Conservation (phyloP, 2,797 vertebrate genomes). For the Sebastes miniatus region DNA sequence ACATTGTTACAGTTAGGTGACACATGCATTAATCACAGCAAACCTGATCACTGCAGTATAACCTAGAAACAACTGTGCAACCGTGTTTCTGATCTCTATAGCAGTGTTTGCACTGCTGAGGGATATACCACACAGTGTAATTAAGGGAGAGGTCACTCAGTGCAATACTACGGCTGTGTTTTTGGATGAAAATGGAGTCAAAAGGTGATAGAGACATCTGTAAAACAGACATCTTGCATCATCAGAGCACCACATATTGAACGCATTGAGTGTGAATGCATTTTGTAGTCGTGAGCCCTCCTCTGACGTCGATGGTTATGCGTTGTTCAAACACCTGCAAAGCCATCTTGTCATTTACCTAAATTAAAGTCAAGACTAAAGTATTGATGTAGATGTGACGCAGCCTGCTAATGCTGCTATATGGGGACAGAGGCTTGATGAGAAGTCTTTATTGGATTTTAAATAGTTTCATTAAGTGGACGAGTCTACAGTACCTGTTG, state of each 20-base stretch:
- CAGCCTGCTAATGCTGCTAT: not conserved
- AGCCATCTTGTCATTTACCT: slow-evolving; percentile 21
- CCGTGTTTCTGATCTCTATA: not conserved
- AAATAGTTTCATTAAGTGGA: slow-evolving; percentile 58
- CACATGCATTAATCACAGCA: not conserved
- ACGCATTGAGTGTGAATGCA: not conserved
- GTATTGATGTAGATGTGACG: slow-evolving; percentile 8
- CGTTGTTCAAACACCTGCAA: slow-evolving; percentile 3
- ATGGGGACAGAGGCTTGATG: slow-evolving; percentile 8
- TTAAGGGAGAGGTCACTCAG: not conserved
- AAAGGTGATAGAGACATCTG: not conserved
- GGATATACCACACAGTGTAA: not conserved
- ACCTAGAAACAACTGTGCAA: not conserved
- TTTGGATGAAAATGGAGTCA: not conserved
- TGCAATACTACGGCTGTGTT: not conserved
- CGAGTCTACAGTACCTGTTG: slow-evolving; percentile 16
- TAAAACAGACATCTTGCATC: slow-evolving; percentile 10
- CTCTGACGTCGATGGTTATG: not conserved
- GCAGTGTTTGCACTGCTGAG: not conserved
- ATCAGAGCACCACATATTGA: not conserved
- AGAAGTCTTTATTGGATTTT: slow-evolving; percentile 49
- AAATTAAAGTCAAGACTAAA: not conserved
- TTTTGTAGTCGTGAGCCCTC: not conserved
- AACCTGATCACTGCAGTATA: not conserved
- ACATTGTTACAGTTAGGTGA: not conserved